Conservation (phyloP, 2,888 invertebrate species). For the Ceramica pisi region DNA sequence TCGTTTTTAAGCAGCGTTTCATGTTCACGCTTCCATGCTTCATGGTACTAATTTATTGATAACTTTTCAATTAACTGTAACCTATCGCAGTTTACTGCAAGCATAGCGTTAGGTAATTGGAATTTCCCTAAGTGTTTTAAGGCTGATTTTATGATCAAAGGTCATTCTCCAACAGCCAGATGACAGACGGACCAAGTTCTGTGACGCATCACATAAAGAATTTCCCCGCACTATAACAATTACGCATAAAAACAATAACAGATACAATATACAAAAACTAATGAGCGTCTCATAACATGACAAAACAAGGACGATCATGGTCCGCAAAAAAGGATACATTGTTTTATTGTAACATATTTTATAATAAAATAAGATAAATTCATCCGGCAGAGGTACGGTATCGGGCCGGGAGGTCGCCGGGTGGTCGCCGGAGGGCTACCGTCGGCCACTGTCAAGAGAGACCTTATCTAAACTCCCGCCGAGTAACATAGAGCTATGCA, state of each 20-base stretch:
- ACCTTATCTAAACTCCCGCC: constrained; percentile 66
- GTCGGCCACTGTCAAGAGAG: constrained; percentile 64
- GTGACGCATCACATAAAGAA: background rate
- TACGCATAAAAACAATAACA: background rate
- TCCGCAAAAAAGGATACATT: constrained; percentile 49
- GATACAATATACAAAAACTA: background rate
- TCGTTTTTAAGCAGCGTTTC: constrained; percentile 28
- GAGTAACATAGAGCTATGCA: constrained; percentile 28
- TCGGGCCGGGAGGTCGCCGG: constrained; percentile 29
- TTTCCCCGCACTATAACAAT: background rate
- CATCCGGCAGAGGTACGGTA: constrained; percentile 44
- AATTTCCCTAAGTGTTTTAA: background rate
- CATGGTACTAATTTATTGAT: background rate
- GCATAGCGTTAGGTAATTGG: background rate
- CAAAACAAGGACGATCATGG: constrained; percentile 25
- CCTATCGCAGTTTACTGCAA: background rate
- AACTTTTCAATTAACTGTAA: constrained; percentile 18
- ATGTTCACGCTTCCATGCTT: constrained; percentile 18
- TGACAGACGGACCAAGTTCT: background rate
- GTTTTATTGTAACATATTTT: constrained; percentile 51
- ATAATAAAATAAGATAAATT: constrained; percentile 63
- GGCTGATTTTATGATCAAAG: too few species aligned
- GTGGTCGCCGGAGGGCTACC: constrained; percentile 55
- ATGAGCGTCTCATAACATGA: constrained; percentile 20
- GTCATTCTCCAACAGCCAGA: background rate